Evolutionary conservation across 64 coral and sea anemone species (phyloP), one percentile per base, ranked within the genome.

Genomic region (Dendronephthya gigantea): DNA sequence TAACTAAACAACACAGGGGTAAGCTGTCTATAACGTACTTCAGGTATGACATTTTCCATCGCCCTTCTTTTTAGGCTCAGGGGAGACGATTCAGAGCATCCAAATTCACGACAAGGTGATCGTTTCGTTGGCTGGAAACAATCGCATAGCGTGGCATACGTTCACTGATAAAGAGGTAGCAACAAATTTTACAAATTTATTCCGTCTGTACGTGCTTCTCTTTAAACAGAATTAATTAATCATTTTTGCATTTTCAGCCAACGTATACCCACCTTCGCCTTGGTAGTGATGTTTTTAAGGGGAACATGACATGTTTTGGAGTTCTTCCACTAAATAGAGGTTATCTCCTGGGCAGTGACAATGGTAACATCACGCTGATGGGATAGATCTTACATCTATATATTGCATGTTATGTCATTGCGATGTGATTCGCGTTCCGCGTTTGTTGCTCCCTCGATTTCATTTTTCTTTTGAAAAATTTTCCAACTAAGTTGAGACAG

Each of bases 361-460:
- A 79, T 79, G 72, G 72, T 2, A 79, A 79, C 36, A 79, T 79
- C 17, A 79, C 72, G 15, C 37, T 79, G 28, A 79, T 79, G 72
- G 72, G 19, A 36, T 79, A 39, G 36, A 34, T n/a, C n/a, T n/a
- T n/a, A n/a, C n/a, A n/a, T n/a, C n/a, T n/a, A n/a, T n/a, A n/a
- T n/a, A n/a, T n/a, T n/a, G n/a, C n/a, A n/a, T n/a, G n/a, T n/a
- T n/a, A n/a, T n/a, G n/a, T n/a, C n/a, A n/a, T n/a, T n/a, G n/a
- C n/a, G n/a, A n/a, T n/a, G n/a, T n/a, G n/a, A n/a, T n/a, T n/a
- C n/a, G n/a, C n/a, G n/a, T n/a, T n/a, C n/a, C n/a, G n/a, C n/a
- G n/a, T n/a, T n/a, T n/a, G n/a, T n/a, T n/a, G n/a, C n/a, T n/a
- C n/a, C n/a, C n/a, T n/a, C n/a, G n/a, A n/a, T n/a, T n/a, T n/a